A percentile compares a stretch with the other conserved stretches of the same genome.
Conservation (phyloP, 1,140 invertebrate species). For the Mesaphorura yosii region DNA sequence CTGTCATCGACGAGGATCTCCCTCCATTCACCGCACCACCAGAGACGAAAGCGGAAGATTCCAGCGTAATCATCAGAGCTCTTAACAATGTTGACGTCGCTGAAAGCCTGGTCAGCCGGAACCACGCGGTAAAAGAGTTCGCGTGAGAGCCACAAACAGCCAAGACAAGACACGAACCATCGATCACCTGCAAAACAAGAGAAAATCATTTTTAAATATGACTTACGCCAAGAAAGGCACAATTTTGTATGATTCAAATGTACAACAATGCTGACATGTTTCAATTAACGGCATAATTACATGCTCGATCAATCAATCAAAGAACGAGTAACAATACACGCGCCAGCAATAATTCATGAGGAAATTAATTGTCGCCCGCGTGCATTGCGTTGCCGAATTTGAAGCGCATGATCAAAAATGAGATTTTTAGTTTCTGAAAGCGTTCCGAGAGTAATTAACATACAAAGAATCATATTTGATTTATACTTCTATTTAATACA, state of each 20-base stretch:
- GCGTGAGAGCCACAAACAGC: constrained; percentile 68
- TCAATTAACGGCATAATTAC: background rate
- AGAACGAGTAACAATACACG: no score
- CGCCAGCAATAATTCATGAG: no score
- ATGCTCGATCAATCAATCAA: constrained; percentile 3
- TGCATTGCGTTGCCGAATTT: no score
- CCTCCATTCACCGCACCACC: constrained; percentile 93
- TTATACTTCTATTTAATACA: no score
- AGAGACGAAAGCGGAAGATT: constrained; percentile 83
- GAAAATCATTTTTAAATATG: constrained; percentile 1
- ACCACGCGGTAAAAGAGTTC: constrained; percentile 91
- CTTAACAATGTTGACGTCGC: constrained; percentile 40
- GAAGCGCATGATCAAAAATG: no score
- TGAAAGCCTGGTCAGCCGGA: constrained; percentile 81
- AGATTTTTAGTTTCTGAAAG: no score
- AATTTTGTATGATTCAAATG: no score
- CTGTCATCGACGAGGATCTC: constrained; percentile 93
- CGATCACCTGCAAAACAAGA: constrained; percentile 58
- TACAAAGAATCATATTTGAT: no score
- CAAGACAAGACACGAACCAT: constrained; percentile 80
- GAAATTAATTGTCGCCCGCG: no score
- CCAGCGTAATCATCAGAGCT: no score
- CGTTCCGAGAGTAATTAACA: no score
- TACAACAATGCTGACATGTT: no score
- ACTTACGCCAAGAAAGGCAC: background rate